Evolutionary conservation across 2,113 vertebrate species (phyloP).

Genomic region (Gymnogyps californianus): DNA sequence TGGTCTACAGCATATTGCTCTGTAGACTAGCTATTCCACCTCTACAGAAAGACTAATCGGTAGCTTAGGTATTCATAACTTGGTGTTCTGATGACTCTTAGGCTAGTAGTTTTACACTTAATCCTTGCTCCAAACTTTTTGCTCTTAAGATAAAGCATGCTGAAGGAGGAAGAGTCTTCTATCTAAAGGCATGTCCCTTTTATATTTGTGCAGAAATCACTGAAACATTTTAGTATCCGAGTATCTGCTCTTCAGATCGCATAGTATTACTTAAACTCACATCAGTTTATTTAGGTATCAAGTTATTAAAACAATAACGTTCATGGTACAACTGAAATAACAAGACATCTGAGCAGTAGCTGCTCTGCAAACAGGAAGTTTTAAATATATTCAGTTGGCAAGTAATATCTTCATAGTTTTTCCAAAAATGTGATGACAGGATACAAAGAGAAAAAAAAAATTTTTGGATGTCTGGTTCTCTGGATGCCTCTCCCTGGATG

Average conservation of each 20-base stretch:
- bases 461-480: no score
- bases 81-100: neutral
- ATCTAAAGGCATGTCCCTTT: neutral
- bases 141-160: neutral
- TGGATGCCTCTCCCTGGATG: no score
- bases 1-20: neutral
- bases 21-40: neutral
- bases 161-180: neutral
- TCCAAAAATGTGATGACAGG: neutral
- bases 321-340: neutral
- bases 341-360: neutral
- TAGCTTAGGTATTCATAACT: neutral
- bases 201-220: neutral
- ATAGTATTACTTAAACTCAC: neutral
- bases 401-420: neutral
- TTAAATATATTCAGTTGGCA: neutral
- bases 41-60: accelerated
- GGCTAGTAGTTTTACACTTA: neutral
- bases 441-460: neutral
- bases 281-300: neutral
- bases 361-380: neutral
- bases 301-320: accelerated
- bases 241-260: neutral
- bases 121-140: neutral
- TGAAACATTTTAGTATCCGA: neutral